phyloP scores from a whole-genome alignment of 2,888 invertebrate genomes.

The Eurytoma adleriae region DNA sequence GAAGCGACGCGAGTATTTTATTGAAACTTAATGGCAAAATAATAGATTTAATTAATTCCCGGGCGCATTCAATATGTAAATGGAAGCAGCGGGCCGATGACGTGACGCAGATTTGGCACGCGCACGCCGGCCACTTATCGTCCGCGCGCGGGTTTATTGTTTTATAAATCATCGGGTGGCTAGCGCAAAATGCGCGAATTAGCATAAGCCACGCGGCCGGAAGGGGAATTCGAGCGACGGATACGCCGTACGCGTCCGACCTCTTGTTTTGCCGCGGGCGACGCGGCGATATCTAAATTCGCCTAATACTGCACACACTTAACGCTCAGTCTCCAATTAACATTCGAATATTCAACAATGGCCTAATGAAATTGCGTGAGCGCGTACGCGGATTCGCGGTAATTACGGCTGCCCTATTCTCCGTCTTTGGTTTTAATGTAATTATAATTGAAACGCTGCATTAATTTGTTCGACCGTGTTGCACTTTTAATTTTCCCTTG shows the following conservation, averaged over 20 bases:
- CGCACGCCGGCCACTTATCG: neutral
- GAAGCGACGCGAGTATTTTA: no score
- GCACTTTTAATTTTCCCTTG: neutral
- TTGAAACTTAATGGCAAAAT: no score
- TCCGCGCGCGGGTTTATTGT: neutral
- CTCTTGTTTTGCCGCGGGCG: neutral
- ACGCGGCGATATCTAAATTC: conserved; percentile 8
- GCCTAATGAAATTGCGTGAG: conserved; percentile 18
- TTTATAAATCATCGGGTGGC: conserved; percentile 21
- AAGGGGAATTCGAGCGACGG: neutral
- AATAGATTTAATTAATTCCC: no score
- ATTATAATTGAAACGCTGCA: no score
- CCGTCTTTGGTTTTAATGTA: no score
- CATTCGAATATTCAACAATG: conserved; percentile 29
- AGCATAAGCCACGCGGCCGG: conserved; percentile 15
- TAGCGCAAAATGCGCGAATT: conserved; percentile 6
- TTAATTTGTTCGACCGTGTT: neutral
- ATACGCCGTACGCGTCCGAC: neutral
- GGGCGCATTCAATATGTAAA: no score
- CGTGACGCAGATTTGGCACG: neutral
- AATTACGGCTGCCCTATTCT: conserved; percentile 2
- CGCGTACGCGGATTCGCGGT: neutral
- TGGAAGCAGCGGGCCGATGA: neutral
- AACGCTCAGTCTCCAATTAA: conserved; percentile 27
- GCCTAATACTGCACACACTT: neutral